A percentile compares a stretch with the other conserved stretches of the same genome.
Conservation (phyloP, 2,888 invertebrate species). For the Leptopilina syphax region DNA sequence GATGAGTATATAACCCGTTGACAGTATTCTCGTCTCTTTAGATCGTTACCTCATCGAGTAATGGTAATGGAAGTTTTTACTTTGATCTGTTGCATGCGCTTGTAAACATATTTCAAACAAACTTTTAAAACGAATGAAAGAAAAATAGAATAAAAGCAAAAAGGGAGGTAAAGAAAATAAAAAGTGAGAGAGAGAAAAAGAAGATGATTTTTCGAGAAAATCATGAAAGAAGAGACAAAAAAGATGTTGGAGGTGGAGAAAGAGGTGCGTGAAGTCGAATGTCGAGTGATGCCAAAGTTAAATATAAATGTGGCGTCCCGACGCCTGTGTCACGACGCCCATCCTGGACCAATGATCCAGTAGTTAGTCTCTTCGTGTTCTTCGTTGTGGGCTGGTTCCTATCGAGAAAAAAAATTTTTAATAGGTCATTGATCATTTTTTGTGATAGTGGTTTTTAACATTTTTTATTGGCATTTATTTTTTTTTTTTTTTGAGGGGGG, state of each 20-base stretch:
- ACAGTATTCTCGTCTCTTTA: slow-evolving; percentile 43
- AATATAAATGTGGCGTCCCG: slow-evolving; percentile 75
- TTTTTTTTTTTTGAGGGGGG: not conserved
- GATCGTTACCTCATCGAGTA: slow-evolving; percentile 56
- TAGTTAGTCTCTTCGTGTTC: slow-evolving; percentile 73
- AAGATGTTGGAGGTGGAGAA: slow-evolving; percentile 47
- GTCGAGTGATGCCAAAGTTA: slow-evolving; percentile 77
- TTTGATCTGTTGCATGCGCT: slow-evolving; percentile 41
- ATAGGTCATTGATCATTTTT: slow-evolving; percentile 45
- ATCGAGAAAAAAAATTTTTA: slow-evolving; percentile 30
- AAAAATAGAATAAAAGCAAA: slow-evolving; percentile 16
- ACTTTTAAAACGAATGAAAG: slow-evolving; percentile 31
- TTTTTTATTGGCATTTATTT: slow-evolving; percentile 10
- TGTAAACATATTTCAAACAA: slow-evolving; percentile 37
- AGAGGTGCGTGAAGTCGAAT: slow-evolving; percentile 66
- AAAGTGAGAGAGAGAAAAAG: not conserved
- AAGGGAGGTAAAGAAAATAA: slow-evolving; percentile 44
- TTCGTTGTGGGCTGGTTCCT: slow-evolving; percentile 68
- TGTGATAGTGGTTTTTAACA: not conserved
- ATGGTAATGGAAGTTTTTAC: slow-evolving; percentile 51
- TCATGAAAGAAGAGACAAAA: slow-evolving; percentile 44
- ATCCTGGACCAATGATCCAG: slow-evolving; percentile 75
- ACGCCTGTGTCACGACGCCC: slow-evolving; percentile 67
- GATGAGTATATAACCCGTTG: slow-evolving; percentile 55
- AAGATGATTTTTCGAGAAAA: too few species aligned